Conservation (phyloP, 2,113 vertebrate genomes). For the Sinocyclocheilus rhinocerous region DNA sequence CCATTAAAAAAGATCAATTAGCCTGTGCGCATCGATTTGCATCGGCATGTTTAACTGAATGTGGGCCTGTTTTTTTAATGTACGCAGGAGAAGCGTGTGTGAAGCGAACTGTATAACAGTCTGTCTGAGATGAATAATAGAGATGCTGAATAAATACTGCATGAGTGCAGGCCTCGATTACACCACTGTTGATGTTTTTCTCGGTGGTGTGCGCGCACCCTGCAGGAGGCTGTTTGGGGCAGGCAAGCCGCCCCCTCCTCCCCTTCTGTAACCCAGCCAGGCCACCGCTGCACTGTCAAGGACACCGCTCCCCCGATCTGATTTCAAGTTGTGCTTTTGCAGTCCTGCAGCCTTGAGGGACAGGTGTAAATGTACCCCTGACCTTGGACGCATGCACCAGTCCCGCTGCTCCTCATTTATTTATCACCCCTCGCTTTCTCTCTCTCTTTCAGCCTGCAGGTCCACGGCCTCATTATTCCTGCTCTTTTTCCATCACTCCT, state of each 20-base stretch:
- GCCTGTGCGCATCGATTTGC: conserved; percentile 24
- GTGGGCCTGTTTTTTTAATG: conserved; percentile 33
- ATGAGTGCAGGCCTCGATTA: conserved; percentile 49
- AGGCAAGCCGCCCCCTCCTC: conserved; percentile 19
- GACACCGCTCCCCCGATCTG: conserved; percentile 59
- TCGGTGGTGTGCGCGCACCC: neutral
- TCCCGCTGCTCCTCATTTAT: conserved; percentile 73
- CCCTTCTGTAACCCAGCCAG: conserved; percentile 28
- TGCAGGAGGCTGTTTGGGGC: conserved; percentile 26
- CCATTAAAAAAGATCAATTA: conserved; percentile 25
- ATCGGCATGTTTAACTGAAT: neutral
- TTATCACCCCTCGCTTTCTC: conserved; percentile 59
- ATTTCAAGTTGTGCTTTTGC: conserved; percentile 70
- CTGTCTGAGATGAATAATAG: conserved; percentile 53
- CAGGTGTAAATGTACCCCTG: conserved; percentile 76
- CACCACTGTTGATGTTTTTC: conserved; percentile 36
- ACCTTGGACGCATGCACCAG: conserved; percentile 70
- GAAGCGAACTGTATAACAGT: conserved; percentile 52
- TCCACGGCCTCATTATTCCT: conserved; percentile 71
- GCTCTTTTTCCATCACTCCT: conserved; percentile 61
- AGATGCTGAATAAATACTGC: conserved; percentile 47
- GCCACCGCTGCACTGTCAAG: conserved; percentile 56
- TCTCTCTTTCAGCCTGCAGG: conserved; percentile 58
- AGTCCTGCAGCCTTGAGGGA: conserved; percentile 76
- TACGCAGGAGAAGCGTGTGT: conserved; percentile 9